Evolutionary conservation across 30 jellyfish, hydroid and myxozoan genomes (phyloP), one percentile per base, ranked within the genome.

Genomic region (Hydractinia echinata): DNA sequence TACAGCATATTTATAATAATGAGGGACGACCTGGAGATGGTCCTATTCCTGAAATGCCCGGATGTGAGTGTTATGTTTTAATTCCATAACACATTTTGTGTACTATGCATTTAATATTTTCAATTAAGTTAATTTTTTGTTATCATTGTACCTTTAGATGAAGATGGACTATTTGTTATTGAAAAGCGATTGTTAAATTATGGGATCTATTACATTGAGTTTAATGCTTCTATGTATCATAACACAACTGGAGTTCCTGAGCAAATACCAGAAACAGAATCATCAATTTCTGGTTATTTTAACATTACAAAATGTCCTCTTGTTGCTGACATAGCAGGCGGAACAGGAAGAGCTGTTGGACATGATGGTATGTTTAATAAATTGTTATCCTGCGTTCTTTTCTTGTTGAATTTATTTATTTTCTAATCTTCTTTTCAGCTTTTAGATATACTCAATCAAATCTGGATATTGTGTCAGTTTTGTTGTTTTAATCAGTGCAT

Each of bases 331-430:
- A 85, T 91, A 49, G 89, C 51, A 5, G 97, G 97, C 8, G 97
- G 97, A n/a, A 67, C 89, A 10, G 97, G 97, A 4, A 89, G 90
- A 7, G 97, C 97, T 7, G 95, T 72, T 14, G 97, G 97, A 16
- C 70, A 73, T 55, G 74, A 79, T 20, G 67, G 68, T 51, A 72
- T 14, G 44, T 30, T 30, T 30, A 30, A 30, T 30, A 30, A 30
- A 30, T 30, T 30, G 44, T 30, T 30, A 30, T 30, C 44, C 44
- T 30, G 44, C 2, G 44, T 30, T 30, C 44, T 30, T 30, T 30
- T 30, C 44, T 30, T 30, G 44, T 30, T 30, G 44, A 30, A 30
- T 30, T 30, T 30, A 30, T 30, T 30, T 30, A 30, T 0, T 30
- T 30, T 30, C 2, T 30, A 30, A 30, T 30, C 44, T 30, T 30